These are phyloP conservation scores for Astatoreochromis straeleni DNA, from an alignment of 2,113 vertebrate species.

Conservation along the genomic window DNA sequence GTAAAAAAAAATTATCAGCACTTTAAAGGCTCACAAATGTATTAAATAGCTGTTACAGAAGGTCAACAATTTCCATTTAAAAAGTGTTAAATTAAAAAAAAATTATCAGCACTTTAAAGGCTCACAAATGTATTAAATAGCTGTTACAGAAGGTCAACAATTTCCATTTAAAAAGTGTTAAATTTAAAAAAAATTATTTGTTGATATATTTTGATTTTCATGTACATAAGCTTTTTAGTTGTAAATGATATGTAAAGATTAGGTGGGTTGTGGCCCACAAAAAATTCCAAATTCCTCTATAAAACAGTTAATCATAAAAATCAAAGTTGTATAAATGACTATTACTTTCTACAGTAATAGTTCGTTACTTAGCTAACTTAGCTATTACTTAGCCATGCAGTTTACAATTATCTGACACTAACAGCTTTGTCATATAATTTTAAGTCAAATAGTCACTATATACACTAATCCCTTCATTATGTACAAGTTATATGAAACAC, in stretches of 20 bases:
- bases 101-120: not conserved
- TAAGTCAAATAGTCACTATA: not conserved
- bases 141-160: not conserved
- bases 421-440: not conserved
- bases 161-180: not conserved
- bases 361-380: not conserved
- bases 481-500: not conserved
- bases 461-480: not conserved
- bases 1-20: not conserved
- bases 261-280: not conserved
- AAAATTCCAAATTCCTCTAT: not conserved
- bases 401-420: not conserved
- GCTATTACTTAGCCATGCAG: not conserved
- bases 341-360: not conserved
- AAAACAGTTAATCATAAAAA: not conserved
- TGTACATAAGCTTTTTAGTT: not conserved
- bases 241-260: not conserved
- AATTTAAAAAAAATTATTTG: rapidly evolving
- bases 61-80: not conserved
- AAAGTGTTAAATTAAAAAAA: not conserved
- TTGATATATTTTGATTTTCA: not conserved
- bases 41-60: not conserved
- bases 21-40: not conserved
- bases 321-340: not conserved
- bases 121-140: not conserved